These are phyloP conservation scores for Neomorphus geoffroyi DNA, from an alignment of 2,797 vertebrate species.

Conservation along the genomic window DNA sequence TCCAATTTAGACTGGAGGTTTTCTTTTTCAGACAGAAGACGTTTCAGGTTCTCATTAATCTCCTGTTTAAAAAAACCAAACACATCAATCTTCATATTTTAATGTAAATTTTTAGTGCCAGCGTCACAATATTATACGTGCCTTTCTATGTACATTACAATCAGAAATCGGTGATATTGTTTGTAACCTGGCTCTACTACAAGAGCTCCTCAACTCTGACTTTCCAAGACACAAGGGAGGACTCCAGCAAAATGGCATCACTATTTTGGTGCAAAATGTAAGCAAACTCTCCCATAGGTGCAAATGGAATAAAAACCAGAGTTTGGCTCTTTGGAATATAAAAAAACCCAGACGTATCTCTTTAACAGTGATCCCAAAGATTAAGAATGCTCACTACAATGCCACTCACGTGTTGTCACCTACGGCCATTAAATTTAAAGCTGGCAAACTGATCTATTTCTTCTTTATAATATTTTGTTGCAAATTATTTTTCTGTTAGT, in stretches of 20 bases:
- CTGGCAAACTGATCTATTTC: neutral
- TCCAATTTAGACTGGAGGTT: constrained; percentile 88
- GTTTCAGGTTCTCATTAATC: constrained; percentile 78
- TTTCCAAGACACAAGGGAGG: neutral
- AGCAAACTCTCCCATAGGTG: neutral
- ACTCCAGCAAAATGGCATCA: neutral
- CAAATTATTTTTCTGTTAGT: neutral
- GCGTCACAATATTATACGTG: neutral
- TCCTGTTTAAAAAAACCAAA: constrained; percentile 73
- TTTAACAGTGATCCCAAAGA: neutral
- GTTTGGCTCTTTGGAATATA: neutral
- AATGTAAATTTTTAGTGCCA: neutral
- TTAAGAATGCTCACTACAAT: neutral
- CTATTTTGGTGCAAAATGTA: neutral
- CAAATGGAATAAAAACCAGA: neutral
- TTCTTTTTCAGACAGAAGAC: constrained; percentile 84
- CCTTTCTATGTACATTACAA: neutral
- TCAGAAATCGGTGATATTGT: neutral
- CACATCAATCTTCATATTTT: neutral
- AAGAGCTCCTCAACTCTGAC: neutral
- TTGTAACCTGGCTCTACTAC: neutral
- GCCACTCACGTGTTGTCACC: neutral
- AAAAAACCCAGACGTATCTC: neutral
- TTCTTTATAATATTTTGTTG: neutral
- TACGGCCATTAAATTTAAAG: neutral